phyloP scores from a whole-genome alignment of 2,113 vertebrate species.

The Aldabrachelys gigantea region DNA sequence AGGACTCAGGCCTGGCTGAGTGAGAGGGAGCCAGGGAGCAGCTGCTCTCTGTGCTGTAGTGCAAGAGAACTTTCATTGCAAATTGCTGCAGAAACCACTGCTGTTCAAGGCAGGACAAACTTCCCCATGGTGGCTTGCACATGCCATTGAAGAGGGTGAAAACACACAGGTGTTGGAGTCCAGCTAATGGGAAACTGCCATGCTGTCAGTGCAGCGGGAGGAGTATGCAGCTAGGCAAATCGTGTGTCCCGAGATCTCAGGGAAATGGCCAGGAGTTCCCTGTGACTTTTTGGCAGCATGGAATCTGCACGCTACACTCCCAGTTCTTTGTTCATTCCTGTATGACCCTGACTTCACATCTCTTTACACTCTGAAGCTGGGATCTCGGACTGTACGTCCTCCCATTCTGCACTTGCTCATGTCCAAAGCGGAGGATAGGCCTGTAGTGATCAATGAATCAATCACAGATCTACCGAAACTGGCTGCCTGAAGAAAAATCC shows the following conservation, averaged over 20 bases:
- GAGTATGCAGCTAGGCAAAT: background rate
- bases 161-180: background rate
- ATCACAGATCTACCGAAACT: background rate
- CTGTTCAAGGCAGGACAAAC: background rate
- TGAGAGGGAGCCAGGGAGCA: background rate
- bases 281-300: background rate
- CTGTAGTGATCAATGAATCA: background rate
- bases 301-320: background rate
- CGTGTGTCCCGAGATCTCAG: background rate
- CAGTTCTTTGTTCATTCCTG: background rate
- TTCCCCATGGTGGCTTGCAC: background rate
- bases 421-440: background rate
- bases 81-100: background rate
- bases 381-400: background rate
- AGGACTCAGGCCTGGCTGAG: background rate
- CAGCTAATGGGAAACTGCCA: background rate
- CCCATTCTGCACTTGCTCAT: background rate
- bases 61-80: background rate
- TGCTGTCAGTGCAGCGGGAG: background rate
- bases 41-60: background rate
- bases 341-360: background rate
- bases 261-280: background rate
- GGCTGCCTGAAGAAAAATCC: background rate
- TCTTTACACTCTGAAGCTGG: background rate
- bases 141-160: background rate